These are phyloP conservation scores for Deroptyus accipitrinus DNA, from an alignment of 2,113 vertebrate genomes.

Conservation along the genomic window DNA sequence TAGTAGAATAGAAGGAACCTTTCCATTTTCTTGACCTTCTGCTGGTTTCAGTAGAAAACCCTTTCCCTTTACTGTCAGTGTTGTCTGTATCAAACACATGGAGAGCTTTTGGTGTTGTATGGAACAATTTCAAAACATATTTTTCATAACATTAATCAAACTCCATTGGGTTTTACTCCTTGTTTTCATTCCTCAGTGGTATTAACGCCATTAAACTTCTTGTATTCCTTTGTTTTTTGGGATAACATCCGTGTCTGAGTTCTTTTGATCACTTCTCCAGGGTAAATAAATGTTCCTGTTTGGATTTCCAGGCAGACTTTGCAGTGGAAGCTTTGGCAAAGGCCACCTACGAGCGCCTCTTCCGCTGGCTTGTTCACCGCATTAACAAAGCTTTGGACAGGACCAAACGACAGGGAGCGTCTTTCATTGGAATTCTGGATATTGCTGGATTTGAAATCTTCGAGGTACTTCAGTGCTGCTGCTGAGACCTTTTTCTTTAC, in stretches of 20 bases:
- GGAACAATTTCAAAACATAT: neutral
- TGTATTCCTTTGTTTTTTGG: neutral
- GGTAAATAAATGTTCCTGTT: neutral
- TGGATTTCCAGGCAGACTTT: slow-evolving; percentile 88
- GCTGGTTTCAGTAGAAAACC: neutral
- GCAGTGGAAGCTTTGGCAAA: slow-evolving; percentile 96
- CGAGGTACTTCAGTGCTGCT: slow-evolving; percentile 76
- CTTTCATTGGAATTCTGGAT: slow-evolving; percentile 97
- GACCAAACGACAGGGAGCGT: slow-evolving; percentile 96
- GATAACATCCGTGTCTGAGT: neutral
- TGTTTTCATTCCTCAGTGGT: neutral
- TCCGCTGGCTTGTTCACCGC: slow-evolving; percentile 97
- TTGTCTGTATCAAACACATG: neutral
- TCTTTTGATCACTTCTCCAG: neutral
- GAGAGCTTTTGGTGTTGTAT: neutral
- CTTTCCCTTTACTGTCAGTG: neutral
- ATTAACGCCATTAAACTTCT: neutral
- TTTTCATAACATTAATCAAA: neutral
- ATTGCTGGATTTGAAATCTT: slow-evolving; percentile 99
- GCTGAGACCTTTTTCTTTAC: neutral
- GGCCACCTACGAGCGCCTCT: slow-evolving; percentile 96
- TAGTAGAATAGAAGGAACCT: neutral
- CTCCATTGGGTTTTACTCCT: neutral
- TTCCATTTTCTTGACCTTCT: neutral
- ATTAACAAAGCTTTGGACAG: slow-evolving; percentile 97